A percentile compares a stretch with the other conserved stretches of the same genome.
phyloP scores from a whole-genome alignment of 2,888 invertebrate genomes.

The Polymixis flavicincta region DNA sequence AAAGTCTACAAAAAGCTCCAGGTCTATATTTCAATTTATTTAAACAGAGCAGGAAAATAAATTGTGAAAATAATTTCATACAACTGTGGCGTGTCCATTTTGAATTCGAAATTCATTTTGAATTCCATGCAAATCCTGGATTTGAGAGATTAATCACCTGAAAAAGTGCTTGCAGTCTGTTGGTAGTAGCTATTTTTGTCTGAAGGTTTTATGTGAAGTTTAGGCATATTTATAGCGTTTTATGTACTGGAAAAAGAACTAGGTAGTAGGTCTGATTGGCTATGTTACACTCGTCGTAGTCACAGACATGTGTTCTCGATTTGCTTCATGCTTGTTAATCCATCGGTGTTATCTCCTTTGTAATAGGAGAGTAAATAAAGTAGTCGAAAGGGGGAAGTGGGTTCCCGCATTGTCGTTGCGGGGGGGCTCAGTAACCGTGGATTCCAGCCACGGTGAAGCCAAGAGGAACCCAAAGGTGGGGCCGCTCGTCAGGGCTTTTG shows the following conservation, averaged over 20 bases:
- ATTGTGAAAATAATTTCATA: conserved; percentile 7
- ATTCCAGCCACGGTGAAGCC: too few relatives aligned
- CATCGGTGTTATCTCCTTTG: neutral
- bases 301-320: neutral
- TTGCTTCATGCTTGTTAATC: neutral
- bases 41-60: neutral
- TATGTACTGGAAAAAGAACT: neutral
- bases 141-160: conserved; percentile 29
- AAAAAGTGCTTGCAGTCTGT: neutral
- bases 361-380: neutral
- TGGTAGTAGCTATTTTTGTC: neutral
- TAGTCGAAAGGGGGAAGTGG: too few relatives aligned
- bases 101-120: conserved; percentile 24
- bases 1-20: neutral
- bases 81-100: neutral
- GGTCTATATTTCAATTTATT: neutral
- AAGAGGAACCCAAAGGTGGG: too few relatives aligned
- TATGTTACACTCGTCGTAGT: neutral
- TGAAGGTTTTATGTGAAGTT: neutral
- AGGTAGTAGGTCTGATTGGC: neutral
- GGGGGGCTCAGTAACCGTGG: too few relatives aligned
- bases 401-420: too few relatives aligned
- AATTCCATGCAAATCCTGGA: conserved; percentile 20
- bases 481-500: too few relatives aligned
- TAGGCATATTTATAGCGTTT: neutral